Percentiles rank a stretch among this genome's conserved stretches.
These are phyloP conservation scores for Ecdyonurus torrentis DNA, from an alignment of 2,888 invertebrate species.

Conservation along the genomic window DNA sequence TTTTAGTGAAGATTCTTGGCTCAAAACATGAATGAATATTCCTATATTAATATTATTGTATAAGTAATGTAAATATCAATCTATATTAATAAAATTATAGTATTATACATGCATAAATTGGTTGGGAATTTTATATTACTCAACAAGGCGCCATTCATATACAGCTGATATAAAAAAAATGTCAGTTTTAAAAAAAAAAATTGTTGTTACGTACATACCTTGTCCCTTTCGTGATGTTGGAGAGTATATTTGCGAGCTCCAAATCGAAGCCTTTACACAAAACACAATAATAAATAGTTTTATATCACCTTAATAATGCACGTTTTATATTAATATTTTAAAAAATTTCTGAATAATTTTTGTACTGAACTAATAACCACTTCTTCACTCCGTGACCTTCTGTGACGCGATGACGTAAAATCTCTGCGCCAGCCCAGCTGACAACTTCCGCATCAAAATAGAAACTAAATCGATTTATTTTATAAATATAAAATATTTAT, in stretches of 20 bases:
- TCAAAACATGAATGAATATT: too few relatives aligned
- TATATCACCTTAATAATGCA: too few relatives aligned
- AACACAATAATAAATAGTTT: too few relatives aligned
- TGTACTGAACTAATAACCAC: too few relatives aligned
- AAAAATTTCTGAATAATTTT: too few relatives aligned
- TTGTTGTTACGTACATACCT: constrained; percentile 5
- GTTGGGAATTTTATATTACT: neutral
- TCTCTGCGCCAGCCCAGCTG: neutral
- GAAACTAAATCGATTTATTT: neutral
- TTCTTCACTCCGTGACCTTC: neutral
- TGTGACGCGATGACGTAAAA: neutral
- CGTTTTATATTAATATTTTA: too few relatives aligned
- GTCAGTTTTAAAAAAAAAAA: neutral
- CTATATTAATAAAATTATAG: neutral
- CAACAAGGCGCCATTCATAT: neutral
- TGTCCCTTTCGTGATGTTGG: constrained; percentile 9
- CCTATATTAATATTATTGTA: too few relatives aligned
- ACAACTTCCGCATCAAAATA: neutral
- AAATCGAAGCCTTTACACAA: neutral
- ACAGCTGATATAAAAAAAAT: neutral
- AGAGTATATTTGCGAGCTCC: constrained; percentile 3
- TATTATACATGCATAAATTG: neutral
- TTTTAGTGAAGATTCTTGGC: too few relatives aligned
- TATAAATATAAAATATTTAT: neutral
- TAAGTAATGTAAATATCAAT: too few relatives aligned